phyloP scores from a whole-genome alignment of 2,797 vertebrate genomes.

The Podarcis lilfordi region DNA sequence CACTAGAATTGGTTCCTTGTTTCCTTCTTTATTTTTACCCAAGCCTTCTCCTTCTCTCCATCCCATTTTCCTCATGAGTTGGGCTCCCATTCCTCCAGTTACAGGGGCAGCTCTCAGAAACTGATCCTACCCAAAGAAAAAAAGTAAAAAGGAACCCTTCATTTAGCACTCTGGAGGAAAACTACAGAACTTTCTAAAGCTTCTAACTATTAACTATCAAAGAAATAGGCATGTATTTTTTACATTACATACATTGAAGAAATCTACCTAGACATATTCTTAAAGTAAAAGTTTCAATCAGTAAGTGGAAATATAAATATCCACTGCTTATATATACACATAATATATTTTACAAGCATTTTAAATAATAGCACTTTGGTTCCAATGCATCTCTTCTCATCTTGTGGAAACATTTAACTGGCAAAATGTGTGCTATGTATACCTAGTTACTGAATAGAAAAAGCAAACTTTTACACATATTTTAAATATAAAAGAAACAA shows the following conservation, averaged over 20 bases:
- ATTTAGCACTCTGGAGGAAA: conserved; percentile 68
- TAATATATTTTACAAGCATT: conserved; percentile 59
- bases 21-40: conserved; percentile 95
- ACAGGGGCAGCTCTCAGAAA: conserved; percentile 95
- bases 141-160: conserved; percentile 67
- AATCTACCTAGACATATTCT: conserved; percentile 48
- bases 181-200: conserved; percentile 60
- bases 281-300: conserved; percentile 61
- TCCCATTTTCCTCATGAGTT: conserved; percentile 99
- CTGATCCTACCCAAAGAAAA: conserved; percentile 91
- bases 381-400: conserved; percentile 81
- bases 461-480: conserved; percentile 72
- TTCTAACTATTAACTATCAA: conserved; percentile 37
- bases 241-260: too few species aligned
- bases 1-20: conserved; percentile 94
- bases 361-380: conserved; percentile 76
- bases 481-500: conserved; percentile 65
- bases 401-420: conserved; percentile 77
- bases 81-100: conserved; percentile 93
- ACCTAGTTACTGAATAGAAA: conserved; percentile 78
- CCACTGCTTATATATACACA: conserved; percentile 54
- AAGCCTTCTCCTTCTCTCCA: conserved; percentile 96
- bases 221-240: too few species aligned
- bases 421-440: conserved; percentile 75
- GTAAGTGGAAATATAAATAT: conserved; percentile 66